Evolutionary conservation across 2,888 invertebrate species (phyloP).

Genomic region (Bhutanitis thaidina): DNA sequence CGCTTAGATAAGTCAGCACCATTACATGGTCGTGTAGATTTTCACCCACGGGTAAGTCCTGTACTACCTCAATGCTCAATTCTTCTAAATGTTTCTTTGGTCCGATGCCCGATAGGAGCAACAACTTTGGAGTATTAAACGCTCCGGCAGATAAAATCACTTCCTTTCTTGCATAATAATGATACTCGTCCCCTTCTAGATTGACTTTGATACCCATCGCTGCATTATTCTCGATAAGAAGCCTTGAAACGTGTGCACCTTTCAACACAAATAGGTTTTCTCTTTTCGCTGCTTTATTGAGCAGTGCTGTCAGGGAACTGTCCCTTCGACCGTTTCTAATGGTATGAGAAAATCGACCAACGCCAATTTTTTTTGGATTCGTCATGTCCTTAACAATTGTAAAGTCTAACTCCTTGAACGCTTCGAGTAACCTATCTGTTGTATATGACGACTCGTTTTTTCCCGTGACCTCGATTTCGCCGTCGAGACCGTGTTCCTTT

Average conservation of each 20-base stretch:
- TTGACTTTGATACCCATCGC: constrained; percentile 46
- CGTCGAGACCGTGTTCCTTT: constrained; percentile 44
- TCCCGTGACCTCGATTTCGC: constrained; percentile 59
- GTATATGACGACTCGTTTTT: constrained; percentile 30
- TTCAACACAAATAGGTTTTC: constrained; percentile 48
- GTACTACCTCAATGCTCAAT: constrained; percentile 38
- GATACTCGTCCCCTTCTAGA: constrained; percentile 29
- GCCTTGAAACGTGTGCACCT: constrained; percentile 44
- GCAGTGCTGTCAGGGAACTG: constrained; percentile 52
- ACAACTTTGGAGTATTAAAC: constrained; percentile 57
- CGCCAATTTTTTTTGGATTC: constrained; percentile 49
- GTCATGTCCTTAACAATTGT: constrained; percentile 60
- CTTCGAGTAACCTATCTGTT: constrained; percentile 43
- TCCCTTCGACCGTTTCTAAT: constrained; percentile 48
- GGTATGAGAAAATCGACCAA: constrained; percentile 60
- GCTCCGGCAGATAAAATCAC: constrained; percentile 59
- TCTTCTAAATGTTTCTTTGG: constrained; percentile 44
- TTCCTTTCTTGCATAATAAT: constrained; percentile 47
- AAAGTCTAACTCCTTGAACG: constrained; percentile 53
- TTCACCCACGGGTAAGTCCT: constrained; percentile 56
- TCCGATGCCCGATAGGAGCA: constrained; percentile 60
- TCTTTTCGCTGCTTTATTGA: constrained; percentile 35
- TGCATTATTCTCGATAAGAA: constrained; percentile 41
- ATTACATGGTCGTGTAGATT: constrained; percentile 62
- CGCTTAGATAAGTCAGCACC: constrained; percentile 47